Evolutionary conservation across 2,797 vertebrate genomes (phyloP), one percentile per base, ranked within the genome.

Genomic region (Characodon lateralis): DNA sequence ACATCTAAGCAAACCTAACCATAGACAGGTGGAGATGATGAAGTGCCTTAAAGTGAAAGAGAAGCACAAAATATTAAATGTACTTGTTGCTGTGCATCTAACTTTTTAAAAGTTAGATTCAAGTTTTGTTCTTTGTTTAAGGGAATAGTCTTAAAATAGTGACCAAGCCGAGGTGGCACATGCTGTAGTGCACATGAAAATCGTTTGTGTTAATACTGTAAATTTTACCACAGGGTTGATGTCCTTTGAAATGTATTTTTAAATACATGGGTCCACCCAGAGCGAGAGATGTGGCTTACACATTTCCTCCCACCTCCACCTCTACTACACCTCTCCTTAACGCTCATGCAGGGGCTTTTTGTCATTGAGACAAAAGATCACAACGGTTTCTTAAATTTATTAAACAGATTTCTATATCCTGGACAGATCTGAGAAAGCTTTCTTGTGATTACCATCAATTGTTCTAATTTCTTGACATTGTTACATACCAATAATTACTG

Each of bases 231-330:
- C n/a, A 55, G 26, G 28, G 20, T 59, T 14, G 58, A 20, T 73
- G 6, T 70, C 20, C 39, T 55, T 80, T 77, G n/a, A 72, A 58
- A 72, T 39, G 59, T 84, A 80, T 73, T 81, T 80, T 78, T 76
- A 78, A 20, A 20, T 5, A 48, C 26, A 39, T 9, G 8, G 43
- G 55, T 20, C 24, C 20, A 35, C 55, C 56, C 71, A 79, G 43
- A 58, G 24, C 2, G 14, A 81, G 76, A 76, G 68, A 82, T 86
- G 87, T 83, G 79, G 83, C 82, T 83, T 79, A 78, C 48, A 73
- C 85, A 78, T 82, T 83, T 83, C 84, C 85, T 82, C 58, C 66
- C 43, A 31, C 56, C 22, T 78, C 39, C 61, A 76, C 48, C 58
- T 74, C 35, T 53, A 79, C 77, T 58, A 76, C 46, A 56, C 10